phyloP scores from a whole-genome alignment of 2,888 invertebrate genomes.

The Drosophila limbata region DNA sequence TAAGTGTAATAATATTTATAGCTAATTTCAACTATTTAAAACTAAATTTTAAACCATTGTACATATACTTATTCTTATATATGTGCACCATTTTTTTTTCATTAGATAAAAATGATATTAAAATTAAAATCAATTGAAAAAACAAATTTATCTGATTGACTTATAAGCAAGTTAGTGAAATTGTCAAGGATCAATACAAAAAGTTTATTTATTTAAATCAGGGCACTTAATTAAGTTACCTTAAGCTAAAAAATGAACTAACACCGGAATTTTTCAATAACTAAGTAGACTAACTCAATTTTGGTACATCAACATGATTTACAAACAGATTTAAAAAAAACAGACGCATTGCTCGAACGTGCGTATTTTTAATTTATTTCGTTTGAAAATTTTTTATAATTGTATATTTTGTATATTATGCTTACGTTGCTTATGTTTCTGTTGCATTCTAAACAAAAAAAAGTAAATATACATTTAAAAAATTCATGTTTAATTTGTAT shows the following conservation, averaged over 20 bases:
- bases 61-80: not conserved
- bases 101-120: not conserved
- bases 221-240: constrained; percentile 28
- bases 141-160: not conserved
- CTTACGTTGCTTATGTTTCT: constrained; percentile 33
- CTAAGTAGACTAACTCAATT: constrained; percentile 52
- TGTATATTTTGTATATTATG: constrained; percentile 8
- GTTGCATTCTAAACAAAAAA: constrained; percentile 45
- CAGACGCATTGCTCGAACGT: constrained; percentile 30
- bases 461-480: constrained; percentile 46
- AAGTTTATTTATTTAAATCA: not conserved
- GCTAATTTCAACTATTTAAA: not conserved
- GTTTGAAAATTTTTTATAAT: constrained; percentile 1
- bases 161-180: not conserved
- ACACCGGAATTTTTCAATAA: constrained; percentile 25
- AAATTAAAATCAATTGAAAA: not conserved
- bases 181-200: not conserved
- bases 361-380: constrained; percentile 24
- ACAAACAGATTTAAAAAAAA: constrained; percentile 28
- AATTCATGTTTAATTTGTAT: constrained; percentile 63
- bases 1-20: not conserved
- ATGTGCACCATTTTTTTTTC: not conserved
- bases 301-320: constrained; percentile 31
- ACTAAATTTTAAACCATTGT: not conserved
- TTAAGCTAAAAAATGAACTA: constrained; percentile 16